These are phyloP conservation scores for Trachops cirrhosus DNA, from an alignment of 2,797 vertebrate species.

Conservation along the genomic window DNA sequence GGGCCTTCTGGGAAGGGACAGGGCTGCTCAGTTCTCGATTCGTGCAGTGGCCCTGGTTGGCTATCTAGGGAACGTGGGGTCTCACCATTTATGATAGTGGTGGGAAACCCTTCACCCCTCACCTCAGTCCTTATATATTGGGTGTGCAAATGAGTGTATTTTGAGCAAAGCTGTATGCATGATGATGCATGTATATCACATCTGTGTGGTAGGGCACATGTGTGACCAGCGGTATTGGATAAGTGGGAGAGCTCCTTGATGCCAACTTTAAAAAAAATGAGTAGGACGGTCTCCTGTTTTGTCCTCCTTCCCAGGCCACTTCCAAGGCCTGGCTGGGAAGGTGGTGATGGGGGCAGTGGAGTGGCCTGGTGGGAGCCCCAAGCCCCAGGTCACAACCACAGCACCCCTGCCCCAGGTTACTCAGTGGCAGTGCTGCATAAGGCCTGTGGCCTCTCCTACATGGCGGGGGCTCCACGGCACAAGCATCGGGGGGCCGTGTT, in stretches of 20 bases:
- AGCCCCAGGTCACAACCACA: neutral
- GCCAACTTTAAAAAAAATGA: neutral
- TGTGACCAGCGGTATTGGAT: neutral
- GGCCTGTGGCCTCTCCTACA: constrained; percentile 49
- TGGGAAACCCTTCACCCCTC: neutral
- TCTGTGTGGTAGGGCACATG: neutral
- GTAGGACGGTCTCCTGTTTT: neutral
- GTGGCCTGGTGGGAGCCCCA: fast-evolving
- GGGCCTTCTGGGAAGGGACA: neutral
- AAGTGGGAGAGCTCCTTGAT: neutral
- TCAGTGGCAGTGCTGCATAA: constrained; percentile 74
- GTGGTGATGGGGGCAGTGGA: too few species aligned
- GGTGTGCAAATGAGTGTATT: neutral
- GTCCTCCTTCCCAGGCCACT: neutral
- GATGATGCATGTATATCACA: neutral
- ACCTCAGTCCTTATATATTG: neutral
- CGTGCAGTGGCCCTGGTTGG: neutral
- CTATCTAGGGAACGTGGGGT: neutral
- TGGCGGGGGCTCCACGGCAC: constrained; percentile 85
- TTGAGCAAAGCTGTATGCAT: neutral
- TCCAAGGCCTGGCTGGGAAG: neutral
- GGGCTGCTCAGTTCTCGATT: neutral
- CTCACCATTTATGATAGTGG: neutral
- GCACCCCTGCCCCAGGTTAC: constrained; percentile 80
- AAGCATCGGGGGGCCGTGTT: constrained; percentile 82